Conservation (phyloP, 2,888 invertebrate species). For the Caenorhabditis wallacei region DNA sequence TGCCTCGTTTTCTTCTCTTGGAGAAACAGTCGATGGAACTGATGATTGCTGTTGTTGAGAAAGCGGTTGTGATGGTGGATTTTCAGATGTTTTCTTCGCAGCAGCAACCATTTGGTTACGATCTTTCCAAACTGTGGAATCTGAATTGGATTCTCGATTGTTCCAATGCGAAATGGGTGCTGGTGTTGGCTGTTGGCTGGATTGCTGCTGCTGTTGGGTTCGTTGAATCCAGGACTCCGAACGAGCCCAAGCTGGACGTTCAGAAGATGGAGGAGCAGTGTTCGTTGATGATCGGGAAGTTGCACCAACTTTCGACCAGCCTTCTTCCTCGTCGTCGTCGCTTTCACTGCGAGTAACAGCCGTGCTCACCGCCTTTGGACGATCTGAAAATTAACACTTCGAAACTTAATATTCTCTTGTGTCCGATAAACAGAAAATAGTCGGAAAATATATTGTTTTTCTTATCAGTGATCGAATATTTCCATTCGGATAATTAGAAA, state of each 20-base stretch:
- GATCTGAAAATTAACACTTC: conserved; percentile 32
- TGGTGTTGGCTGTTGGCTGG: conserved; percentile 16
- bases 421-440: too few relatives aligned
- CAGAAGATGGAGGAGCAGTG: conserved; percentile 29
- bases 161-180: conserved; percentile 32
- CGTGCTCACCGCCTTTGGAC: conserved; percentile 41
- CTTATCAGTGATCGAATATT: too few relatives aligned
- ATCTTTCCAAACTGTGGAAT: conserved; percentile 50
- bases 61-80: conserved; percentile 7
- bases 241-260: conserved; percentile 54
- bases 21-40: background rate
- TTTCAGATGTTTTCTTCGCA: conserved; percentile 31
- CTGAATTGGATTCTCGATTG: conserved; percentile 28
- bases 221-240: conserved; percentile 56
- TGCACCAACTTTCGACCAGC: conserved; percentile 57
- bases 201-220: conserved; percentile 18
- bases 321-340: conserved; percentile 57
- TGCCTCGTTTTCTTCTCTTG: conserved; percentile 5
- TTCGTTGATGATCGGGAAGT: conserved; percentile 17
- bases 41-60: conserved; percentile 29
- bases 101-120: conserved; percentile 55
- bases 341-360: conserved; percentile 45
- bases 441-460: too few relatives aligned
- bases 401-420: too few relatives aligned
- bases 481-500: too few relatives aligned